A percentile compares a stretch with the other conserved stretches of the same genome.
phyloP scores from a whole-genome alignment of 2,113 vertebrate species.

The Oryzias woworae region DNA sequence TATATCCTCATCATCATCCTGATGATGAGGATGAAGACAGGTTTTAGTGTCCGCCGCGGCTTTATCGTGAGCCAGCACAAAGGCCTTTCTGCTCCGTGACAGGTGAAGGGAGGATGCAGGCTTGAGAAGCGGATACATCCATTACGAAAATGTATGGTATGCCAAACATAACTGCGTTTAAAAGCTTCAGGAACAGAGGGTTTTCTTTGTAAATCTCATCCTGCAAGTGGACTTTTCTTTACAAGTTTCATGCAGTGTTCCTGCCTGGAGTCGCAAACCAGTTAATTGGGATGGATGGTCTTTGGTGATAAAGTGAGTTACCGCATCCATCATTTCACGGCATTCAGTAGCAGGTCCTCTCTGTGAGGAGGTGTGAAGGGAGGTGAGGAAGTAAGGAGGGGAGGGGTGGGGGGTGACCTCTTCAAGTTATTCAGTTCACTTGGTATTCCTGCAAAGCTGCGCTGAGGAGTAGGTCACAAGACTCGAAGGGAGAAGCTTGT shows the following conservation, averaged over 20 bases:
- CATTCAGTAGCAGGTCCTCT: slow-evolving; percentile 26
- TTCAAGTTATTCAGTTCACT: slow-evolving; percentile 33
- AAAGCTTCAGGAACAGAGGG: slow-evolving; percentile 5
- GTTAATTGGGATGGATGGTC: slow-evolving; percentile 60
- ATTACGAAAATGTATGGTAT: neutral
- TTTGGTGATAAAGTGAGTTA: slow-evolving; percentile 40
- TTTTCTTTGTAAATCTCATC: slow-evolving; percentile 22
- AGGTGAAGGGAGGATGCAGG: neutral
- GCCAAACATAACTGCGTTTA: neutral
- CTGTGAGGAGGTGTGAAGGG: slow-evolving; percentile 30
- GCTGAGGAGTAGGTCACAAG: slow-evolving; percentile 34
- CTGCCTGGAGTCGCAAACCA: slow-evolving; percentile 27
- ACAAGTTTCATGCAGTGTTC: slow-evolving; percentile 20
- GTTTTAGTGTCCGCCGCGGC: slow-evolving; percentile 2
- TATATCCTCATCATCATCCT: too few relatives aligned
- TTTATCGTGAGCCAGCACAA: slow-evolving; percentile 15
- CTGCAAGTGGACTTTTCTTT: slow-evolving; percentile 20
- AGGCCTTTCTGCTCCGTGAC: slow-evolving; percentile 28
- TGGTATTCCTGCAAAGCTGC: slow-evolving; percentile 24
- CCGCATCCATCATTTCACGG: slow-evolving; percentile 57
- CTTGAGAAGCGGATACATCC: neutral
- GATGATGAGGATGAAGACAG: too few relatives aligned
- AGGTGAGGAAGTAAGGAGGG: neutral
- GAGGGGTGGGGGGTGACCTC: neutral
- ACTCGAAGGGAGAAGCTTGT: neutral